Evolutionary conservation across 2,888 invertebrate genomes (phyloP).

Genomic region (Chouioia cunea): DNA sequence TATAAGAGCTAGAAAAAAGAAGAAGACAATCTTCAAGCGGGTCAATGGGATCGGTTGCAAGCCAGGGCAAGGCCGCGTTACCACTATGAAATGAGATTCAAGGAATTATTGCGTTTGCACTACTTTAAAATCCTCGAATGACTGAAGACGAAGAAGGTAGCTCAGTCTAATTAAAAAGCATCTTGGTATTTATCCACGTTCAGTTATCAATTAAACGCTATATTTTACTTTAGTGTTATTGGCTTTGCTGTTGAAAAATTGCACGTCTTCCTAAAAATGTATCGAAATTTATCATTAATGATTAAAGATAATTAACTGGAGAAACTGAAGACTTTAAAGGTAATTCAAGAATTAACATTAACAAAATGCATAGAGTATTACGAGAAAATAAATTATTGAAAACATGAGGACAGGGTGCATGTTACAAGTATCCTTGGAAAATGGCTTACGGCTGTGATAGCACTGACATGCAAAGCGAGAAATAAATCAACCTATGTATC

Average conservation of each 20-base stretch:
- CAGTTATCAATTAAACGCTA: constrained; percentile 17
- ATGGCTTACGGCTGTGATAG: constrained; percentile 22
- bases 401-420: too few relatives aligned
- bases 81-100: constrained; percentile 4
- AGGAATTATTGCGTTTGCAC: too few relatives aligned
- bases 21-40: constrained; percentile 8
- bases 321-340: constrained; percentile 9
- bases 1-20: background rate
- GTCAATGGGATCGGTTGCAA: constrained; percentile 31
- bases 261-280: too few relatives aligned
- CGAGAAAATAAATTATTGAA: too few relatives aligned
- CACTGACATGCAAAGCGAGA: constrained; percentile 36
- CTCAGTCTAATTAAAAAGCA: constrained; percentile 24
- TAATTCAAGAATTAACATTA: background rate
- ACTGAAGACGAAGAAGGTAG: background rate
- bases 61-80: constrained; percentile 43
- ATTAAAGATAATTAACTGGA: constrained; percentile 7
- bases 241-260: too few relatives aligned
- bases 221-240: background rate
- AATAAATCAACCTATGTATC: constrained; percentile 23
- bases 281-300: too few relatives aligned
- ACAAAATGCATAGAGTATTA: too few relatives aligned
- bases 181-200: constrained; percentile 3
- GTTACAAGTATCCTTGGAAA: constrained; percentile 2
- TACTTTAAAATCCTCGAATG: too few relatives aligned